These are phyloP conservation scores for Euwallacea fornicatus DNA, from an alignment of 1,140 invertebrate genomes.

Conservation along the genomic window DNA sequence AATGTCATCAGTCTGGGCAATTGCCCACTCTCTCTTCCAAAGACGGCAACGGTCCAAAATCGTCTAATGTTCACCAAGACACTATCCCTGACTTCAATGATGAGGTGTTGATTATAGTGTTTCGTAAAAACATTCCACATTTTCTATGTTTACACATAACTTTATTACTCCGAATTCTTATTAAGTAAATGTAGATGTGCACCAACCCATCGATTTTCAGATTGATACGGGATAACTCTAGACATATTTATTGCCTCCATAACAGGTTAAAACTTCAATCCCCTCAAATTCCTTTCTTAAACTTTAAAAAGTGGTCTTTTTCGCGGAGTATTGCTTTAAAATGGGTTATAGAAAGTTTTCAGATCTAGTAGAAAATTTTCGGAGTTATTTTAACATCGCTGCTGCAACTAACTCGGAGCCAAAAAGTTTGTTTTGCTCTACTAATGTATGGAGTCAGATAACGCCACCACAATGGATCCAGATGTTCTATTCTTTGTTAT, in stretches of 20 bases:
- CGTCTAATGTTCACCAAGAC: no score
- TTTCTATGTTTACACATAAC: no score
- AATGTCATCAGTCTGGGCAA: no score
- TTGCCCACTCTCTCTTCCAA: no score
- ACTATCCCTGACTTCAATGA: no score
- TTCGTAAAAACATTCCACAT: no score
- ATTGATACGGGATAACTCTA: not conserved
- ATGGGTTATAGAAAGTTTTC: constrained; percentile 17
- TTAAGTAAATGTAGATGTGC: no score
- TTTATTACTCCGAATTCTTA: no score
- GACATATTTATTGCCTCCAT: constrained; percentile 15
- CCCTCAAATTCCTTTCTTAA: constrained; percentile 11
- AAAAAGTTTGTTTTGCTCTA: not conserved
- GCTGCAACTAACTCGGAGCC: not conserved
- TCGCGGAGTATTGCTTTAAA: constrained; percentile 13
- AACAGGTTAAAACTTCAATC: constrained; percentile 14
- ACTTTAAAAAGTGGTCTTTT: constrained; percentile 17
- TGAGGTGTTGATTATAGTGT: no score
- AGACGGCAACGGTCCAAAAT: no score
- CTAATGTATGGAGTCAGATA: not conserved
- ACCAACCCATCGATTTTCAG: no score
- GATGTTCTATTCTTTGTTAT: no score
- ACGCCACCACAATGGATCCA: not conserved
- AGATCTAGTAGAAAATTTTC: constrained; percentile 15
- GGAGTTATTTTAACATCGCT: constrained; percentile 15